Evolutionary conservation across 2,113 vertebrate genomes (phyloP).

Genomic region (Hippocampus abdominalis): DNA sequence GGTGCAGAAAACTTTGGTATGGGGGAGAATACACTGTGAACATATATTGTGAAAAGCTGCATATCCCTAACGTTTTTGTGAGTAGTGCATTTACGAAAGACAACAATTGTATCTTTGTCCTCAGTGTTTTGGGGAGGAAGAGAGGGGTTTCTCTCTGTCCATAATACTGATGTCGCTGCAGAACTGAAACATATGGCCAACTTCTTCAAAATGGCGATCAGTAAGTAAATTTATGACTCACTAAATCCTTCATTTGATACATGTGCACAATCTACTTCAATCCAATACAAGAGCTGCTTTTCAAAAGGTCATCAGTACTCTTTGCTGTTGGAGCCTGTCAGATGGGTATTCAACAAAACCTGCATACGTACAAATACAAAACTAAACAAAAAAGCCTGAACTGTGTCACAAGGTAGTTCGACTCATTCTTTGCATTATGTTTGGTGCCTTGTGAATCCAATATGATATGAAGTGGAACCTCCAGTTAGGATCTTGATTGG

Average conservation of each 20-base stretch:
- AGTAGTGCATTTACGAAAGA: neutral
- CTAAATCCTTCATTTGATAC: neutral
- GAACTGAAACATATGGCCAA: constrained; percentile 66
- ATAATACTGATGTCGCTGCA: constrained; percentile 60
- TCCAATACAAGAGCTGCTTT: neutral
- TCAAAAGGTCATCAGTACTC: neutral
- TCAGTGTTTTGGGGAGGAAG: constrained; percentile 71
- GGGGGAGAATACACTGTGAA: neutral
- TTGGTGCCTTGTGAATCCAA: too few relatives aligned
- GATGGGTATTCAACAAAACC: too few relatives aligned
- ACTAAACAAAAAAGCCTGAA: too few relatives aligned
- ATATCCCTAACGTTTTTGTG: too few relatives aligned
- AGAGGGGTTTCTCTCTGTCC: constrained; percentile 60
- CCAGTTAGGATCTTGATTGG: too few relatives aligned
- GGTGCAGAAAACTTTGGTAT: constrained; percentile 67
- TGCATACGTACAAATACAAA: too few relatives aligned
- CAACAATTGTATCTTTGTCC: neutral
- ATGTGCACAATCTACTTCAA: neutral
- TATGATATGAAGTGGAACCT: too few relatives aligned
- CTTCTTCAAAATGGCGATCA: constrained; percentile 68
- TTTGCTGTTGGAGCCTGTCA: neutral
- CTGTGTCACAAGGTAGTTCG: too few relatives aligned
- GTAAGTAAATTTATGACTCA: constrained; percentile 36
- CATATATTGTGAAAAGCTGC: neutral
- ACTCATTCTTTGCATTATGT: too few relatives aligned